phyloP scores from a whole-genome alignment of 2,888 invertebrate species.

The Psococerastis gibbosa region DNA sequence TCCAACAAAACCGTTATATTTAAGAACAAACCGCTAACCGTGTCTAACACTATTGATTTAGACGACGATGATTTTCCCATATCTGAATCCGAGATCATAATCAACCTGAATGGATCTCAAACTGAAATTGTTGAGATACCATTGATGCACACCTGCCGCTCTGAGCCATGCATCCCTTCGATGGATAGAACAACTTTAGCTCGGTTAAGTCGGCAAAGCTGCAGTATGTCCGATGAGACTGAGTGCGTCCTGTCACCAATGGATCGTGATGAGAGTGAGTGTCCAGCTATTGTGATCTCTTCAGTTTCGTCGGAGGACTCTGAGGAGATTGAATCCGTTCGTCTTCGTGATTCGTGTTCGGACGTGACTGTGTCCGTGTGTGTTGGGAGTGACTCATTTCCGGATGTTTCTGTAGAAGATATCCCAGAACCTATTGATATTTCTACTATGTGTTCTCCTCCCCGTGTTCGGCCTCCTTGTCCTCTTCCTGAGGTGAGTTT shows the following conservation, averaged over 20 bases:
- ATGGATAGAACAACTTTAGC: neutral
- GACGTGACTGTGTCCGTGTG: neutral
- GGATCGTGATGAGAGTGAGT: neutral
- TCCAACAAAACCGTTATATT: constrained; percentile 6
- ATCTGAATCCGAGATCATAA: constrained; percentile 5
- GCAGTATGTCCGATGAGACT: constrained; percentile 2
- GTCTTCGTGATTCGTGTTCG: neutral
- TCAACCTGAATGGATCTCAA: constrained; percentile 6
- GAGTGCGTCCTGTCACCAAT: no score
- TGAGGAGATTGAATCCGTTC: neutral
- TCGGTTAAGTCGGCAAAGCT: constrained; percentile 2
- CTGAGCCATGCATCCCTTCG: constrained; percentile 8
- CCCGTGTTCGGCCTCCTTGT: neutral
- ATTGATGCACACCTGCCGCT: neutral
- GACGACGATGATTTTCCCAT: constrained; percentile 8
- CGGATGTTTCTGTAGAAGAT: neutral
- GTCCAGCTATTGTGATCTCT: neutral
- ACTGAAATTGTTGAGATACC: constrained; percentile 6
- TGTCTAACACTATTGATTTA: constrained; percentile 5
- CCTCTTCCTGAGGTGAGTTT: no score
- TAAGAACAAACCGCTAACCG: constrained; percentile 5
- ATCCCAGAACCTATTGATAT: neutral
- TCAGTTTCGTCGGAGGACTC: neutral
- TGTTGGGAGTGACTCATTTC: neutral
- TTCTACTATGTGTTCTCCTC: no score